Percentiles rank a stretch among this genome's conserved stretches.
These are phyloP conservation scores for Brachionus koreanus DNA, from an alignment of 1,140 invertebrate species.

Conservation along the genomic window DNA sequence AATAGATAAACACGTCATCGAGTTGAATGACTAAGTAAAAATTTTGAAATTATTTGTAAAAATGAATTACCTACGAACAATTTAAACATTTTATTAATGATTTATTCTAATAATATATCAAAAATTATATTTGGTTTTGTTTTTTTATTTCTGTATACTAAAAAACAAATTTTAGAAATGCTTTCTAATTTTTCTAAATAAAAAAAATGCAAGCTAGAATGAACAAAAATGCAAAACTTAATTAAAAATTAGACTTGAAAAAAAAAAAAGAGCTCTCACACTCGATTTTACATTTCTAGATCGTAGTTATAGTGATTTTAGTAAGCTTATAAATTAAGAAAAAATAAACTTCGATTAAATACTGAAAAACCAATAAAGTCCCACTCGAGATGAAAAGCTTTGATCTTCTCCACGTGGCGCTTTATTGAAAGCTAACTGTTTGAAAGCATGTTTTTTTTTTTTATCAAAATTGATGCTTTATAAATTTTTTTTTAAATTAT, in stretches of 20 bases:
- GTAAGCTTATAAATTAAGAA: background rate
- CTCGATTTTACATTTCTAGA: background rate
- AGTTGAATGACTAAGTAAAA: background rate
- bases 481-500: background rate
- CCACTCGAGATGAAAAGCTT: background rate
- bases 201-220: background rate
- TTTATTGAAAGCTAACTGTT: background rate
- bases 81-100: slow-evolving; percentile 27
- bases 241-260: slow-evolving; percentile 10
- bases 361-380: background rate
- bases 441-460: background rate
- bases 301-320: slow-evolving; percentile 30
- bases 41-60: background rate
- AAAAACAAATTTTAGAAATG: background rate
- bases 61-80: background rate
- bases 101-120: background rate
- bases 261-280: background rate
- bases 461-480: background rate
- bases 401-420: background rate
- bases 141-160: background rate
- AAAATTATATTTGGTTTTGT: background rate
- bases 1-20: background rate
- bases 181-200: background rate
- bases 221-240: slow-evolving; percentile 28
- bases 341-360: slow-evolving; percentile 4